Percentiles rank a stretch among this genome's conserved stretches.
These are phyloP conservation scores for Gibbula magus DNA, from an alignment of 2,888 invertebrate species.

Conservation along the genomic window DNA sequence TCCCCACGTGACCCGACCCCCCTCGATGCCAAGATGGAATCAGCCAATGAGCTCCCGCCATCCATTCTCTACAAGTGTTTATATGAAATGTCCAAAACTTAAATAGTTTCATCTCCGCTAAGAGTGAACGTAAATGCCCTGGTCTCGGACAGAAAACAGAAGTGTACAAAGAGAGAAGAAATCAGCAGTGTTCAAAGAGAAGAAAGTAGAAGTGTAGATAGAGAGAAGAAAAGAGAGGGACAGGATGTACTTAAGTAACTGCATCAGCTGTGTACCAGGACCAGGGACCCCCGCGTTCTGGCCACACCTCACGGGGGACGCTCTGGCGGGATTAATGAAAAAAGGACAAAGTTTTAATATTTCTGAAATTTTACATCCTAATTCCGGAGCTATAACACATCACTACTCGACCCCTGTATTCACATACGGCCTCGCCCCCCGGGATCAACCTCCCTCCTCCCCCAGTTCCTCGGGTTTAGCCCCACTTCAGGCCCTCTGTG, in stretches of 20 bases:
- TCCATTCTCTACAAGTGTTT: constrained; percentile 17
- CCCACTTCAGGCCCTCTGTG: constrained; percentile 62
- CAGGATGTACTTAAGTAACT: constrained; percentile 28
- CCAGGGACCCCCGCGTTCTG: neutral
- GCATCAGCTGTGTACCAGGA: constrained; percentile 21
- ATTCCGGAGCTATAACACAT: constrained; percentile 1
- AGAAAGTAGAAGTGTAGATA: neutral
- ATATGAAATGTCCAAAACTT: constrained; percentile 22
- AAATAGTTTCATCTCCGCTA: constrained; percentile 20
- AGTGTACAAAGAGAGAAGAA: neutral
- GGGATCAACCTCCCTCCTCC: constrained; percentile 22
- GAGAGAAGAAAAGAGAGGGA: neutral
- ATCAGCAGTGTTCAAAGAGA: neutral
- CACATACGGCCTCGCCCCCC: constrained; percentile 17
- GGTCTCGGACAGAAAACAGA: constrained; percentile 7
- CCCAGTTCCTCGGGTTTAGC: constrained; percentile 56
- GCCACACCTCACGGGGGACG: constrained; percentile 5
- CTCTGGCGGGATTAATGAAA: constrained; percentile 15
- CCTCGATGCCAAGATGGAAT: constrained; percentile 10
- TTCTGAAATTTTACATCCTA: constrained; percentile 25
- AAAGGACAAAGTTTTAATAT: constrained; percentile 25
- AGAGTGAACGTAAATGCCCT: constrained; percentile 12
- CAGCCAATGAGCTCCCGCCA: constrained; percentile 16
- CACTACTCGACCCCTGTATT: constrained; percentile 27
- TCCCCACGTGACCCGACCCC: neutral